Evolutionary conservation across 2,113 vertebrate genomes (phyloP).

Genomic region (Chamaea fasciata): DNA sequence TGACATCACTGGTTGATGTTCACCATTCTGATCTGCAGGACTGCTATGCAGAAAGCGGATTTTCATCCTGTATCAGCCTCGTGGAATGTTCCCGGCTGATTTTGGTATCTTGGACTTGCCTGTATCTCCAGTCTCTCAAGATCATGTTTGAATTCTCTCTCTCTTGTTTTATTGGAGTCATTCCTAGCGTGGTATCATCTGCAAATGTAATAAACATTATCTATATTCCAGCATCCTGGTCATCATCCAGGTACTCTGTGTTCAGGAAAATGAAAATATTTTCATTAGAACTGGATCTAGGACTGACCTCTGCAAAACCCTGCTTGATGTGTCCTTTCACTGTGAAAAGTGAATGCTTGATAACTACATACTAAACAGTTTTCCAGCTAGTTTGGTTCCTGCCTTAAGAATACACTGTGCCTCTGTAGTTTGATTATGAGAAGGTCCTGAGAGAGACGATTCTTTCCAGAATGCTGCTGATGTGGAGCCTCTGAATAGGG

Average conservation of each 20-base stretch:
- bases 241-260: constrained; percentile 5
- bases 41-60: neutral
- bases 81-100: neutral
- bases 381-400: neutral
- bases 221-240: constrained; percentile 27
- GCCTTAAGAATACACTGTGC: neutral
- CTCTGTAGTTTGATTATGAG: neutral
- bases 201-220: constrained; percentile 41
- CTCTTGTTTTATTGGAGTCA: neutral
- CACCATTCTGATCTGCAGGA: neutral
- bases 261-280: constrained; percentile 36
- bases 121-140: neutral
- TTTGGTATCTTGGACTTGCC: neutral
- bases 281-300: neutral
- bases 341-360: constrained; percentile 7
- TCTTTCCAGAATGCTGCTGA: neutral
- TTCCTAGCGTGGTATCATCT: neutral
- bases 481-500: neutral
- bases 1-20: neutral
- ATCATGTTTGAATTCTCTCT: neutral
- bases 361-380: neutral
- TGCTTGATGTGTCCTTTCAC: neutral
- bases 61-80: neutral
- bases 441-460: neutral
- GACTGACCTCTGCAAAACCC: constrained; percentile 15